Percentiles rank a stretch among this genome's conserved stretches.
Conservation (phyloP, 2,113 vertebrate species). For the Monopterus albus region DNA sequence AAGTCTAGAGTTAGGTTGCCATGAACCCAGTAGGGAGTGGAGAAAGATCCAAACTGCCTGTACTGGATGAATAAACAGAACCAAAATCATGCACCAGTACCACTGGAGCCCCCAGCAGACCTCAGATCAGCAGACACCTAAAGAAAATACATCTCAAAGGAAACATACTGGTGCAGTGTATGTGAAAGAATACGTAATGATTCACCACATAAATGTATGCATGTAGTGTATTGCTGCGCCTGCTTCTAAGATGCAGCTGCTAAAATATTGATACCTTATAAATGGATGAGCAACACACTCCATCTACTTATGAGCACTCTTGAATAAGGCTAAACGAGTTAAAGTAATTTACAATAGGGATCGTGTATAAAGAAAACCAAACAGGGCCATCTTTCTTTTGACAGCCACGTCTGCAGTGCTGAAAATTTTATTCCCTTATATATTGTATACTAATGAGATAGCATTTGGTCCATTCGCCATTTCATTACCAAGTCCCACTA, state of each 20-base stretch:
- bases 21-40: no score
- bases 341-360: not conserved
- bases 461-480: not conserved
- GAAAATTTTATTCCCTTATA: no score
- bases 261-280: conserved; percentile 36
- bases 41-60: no score
- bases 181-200: not conserved
- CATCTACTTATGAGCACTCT: not conserved
- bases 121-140: no score
- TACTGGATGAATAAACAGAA: no score
- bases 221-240: not conserved
- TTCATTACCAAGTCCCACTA: not conserved
- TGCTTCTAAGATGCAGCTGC: not conserved
- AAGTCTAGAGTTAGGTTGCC: no score
- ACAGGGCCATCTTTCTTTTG: not conserved
- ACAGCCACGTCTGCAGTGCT: not conserved
- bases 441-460: not conserved
- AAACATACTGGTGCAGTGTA: no score
- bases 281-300: not conserved
- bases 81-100: no score
- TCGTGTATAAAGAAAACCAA: no score
- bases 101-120: no score
- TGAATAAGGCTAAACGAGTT: not conserved
- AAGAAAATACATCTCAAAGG: no score
- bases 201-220: not conserved